Evolutionary conservation across 2,888 invertebrate genomes (phyloP), one percentile per base, ranked within the genome.

Genomic region (Cheilosia vulpina): DNA sequence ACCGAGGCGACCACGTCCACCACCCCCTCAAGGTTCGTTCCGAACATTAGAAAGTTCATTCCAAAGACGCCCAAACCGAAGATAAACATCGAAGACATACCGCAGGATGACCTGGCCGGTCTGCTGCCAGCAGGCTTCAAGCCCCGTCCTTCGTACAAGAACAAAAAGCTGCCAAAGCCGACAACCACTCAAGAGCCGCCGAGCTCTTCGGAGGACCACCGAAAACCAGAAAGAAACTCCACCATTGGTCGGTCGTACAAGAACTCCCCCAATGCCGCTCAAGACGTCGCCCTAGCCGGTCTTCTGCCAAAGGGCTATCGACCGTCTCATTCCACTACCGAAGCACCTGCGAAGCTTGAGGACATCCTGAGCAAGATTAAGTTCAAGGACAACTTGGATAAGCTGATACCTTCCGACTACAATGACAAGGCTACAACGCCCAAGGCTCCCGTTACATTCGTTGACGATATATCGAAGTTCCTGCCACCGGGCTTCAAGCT

Each of bases 31-130:
- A 93, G 93, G 78, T 94, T 94, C 72, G 93, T 93, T 53, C 94
- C 94, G 21, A 93, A 94, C 87, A 95, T 95, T 11, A 94, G 94
- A 72, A 95, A 95, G 90, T 96, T 95, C 89, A 93, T 94, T 69
- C 94, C 93, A 17, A 93, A 93, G 81, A 90, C 93, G 0, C 19
- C 89, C 0, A 88, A 90, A 0, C 90, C 90, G 1, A 90, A 93
- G 82, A 91, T 92, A 50, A 90, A 92, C 57, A 88, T 94, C 93
- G 93, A 94, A 87, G 94, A 94, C 82, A 88, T 94, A 73, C 89
- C 93, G 21, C 91, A 94, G 93, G 95, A 95, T 87, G 94, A 95
- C 87, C 88, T 95, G 65, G 90, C 94, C 2, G 94, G 94, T 19
- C 91, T 96, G 0, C 90, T 95, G 7, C 96, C 96, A 4, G 92